Conservation (phyloP, 2,888 invertebrate species). For the Aricia artaxerxes region DNA sequence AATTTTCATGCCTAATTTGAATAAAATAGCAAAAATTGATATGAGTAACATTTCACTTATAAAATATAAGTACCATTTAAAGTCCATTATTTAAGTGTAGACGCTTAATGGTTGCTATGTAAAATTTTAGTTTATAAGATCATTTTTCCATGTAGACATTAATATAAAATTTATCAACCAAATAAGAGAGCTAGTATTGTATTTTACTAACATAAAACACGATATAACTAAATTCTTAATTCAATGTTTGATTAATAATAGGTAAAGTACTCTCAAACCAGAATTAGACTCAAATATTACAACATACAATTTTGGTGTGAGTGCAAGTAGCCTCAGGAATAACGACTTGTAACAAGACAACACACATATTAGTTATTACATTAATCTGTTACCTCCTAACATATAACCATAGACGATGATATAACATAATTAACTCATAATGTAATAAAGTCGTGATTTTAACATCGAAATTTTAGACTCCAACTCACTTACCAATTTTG, state of each 20-base stretch:
- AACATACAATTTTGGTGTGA: not conserved
- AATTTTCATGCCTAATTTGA: not conserved
- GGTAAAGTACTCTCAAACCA: not conserved
- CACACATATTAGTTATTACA: no score
- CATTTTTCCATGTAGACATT: not conserved
- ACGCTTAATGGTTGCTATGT: not conserved
- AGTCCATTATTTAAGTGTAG: not conserved
- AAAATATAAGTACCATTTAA: conserved; percentile 9
- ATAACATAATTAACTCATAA: no score
- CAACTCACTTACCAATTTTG: no score
- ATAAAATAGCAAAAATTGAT: not conserved
- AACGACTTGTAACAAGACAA: no score
- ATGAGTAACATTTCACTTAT: not conserved
- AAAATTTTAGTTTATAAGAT: not conserved
- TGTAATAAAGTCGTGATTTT: no score
- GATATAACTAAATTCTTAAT: not conserved
- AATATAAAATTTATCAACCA: not conserved
- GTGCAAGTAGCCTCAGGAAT: no score
- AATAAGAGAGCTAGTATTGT: not conserved
- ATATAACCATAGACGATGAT: no score
- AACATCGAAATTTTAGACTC: no score
- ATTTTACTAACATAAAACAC: not conserved
- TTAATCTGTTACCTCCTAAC: no score
- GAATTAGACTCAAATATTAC: not conserved
- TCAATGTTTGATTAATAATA: not conserved